These are phyloP conservation scores for Onychomys torridus DNA, from an alignment of 2,797 vertebrate genomes.

Conservation along the genomic window DNA sequence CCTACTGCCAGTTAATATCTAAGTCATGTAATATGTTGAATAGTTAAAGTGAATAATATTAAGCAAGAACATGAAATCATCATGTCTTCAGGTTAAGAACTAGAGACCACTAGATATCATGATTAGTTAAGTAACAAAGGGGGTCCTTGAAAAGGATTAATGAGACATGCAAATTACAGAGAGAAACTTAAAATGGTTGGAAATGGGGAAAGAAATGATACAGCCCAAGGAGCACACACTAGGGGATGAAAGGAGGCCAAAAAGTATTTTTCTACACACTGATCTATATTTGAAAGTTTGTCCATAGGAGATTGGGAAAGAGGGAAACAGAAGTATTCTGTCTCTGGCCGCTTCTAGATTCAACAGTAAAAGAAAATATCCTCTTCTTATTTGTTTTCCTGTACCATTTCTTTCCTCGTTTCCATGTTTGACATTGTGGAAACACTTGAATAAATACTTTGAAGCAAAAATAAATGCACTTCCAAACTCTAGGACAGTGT, in stretches of 20 bases:
- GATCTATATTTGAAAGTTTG: neutral
- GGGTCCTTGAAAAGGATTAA: neutral
- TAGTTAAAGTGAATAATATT: neutral
- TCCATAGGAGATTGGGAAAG: neutral
- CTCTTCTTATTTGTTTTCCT: conserved; percentile 26
- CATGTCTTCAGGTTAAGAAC: neutral
- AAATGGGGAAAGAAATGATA: neutral
- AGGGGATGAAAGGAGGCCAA: neutral
- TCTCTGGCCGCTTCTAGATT: neutral
- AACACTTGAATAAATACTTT: conserved; percentile 24
- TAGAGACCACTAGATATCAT: neutral
- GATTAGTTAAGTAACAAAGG: neutral
- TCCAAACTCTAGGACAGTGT: neutral
- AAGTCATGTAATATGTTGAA: neutral
- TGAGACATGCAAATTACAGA: neutral
- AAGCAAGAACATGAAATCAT: neutral
- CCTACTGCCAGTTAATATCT: neutral
- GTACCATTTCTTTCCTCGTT: neutral
- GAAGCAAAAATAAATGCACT: conserved; percentile 4
- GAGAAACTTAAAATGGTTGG: neutral
- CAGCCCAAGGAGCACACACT: neutral
- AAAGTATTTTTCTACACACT: neutral
- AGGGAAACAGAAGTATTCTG: neutral
- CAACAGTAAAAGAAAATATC: neutral
- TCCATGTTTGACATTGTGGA: conserved; percentile 29